Conservation (phyloP, 35 echinoderm and acorn worm species). For the Apostichopus parvimensis region DNA sequence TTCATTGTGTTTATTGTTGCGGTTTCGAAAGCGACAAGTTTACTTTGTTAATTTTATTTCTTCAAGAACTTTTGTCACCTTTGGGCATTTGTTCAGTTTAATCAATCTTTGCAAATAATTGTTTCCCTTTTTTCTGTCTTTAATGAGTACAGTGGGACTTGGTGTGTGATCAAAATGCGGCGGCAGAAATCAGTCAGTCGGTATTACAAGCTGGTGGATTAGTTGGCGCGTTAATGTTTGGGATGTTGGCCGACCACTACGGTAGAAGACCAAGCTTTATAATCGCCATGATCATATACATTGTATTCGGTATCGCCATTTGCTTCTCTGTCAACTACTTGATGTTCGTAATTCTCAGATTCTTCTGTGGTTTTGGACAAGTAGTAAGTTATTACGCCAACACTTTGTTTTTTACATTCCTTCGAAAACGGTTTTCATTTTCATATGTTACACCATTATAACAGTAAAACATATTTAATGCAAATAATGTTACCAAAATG, state of each 20-base stretch:
- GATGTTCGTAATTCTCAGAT: constrained; percentile 1
- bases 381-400: background rate
- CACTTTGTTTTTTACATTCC: too few relatives aligned
- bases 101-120: background rate
- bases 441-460: too few relatives aligned
- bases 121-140: background rate
- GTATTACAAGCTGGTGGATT: constrained; percentile 6
- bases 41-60: too few relatives aligned
- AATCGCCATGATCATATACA: background rate
- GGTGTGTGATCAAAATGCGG: background rate
- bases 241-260: background rate
- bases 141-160: constrained; percentile 5
- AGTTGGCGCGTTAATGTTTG: constrained; percentile 1
- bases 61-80: too few relatives aligned
- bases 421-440: too few relatives aligned
- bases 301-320: background rate
- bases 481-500: too few relatives aligned
- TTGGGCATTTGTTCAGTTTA: too few relatives aligned
- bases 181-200: constrained; percentile 36
- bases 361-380: constrained; percentile 28
- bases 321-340: constrained; percentile 10
- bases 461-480: too few relatives aligned
- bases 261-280: constrained; percentile 38
- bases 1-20: too few relatives aligned
- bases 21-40: too few relatives aligned